Conservation (phyloP, 1,140 invertebrate species). For the Centruroides sculpturatus region DNA sequence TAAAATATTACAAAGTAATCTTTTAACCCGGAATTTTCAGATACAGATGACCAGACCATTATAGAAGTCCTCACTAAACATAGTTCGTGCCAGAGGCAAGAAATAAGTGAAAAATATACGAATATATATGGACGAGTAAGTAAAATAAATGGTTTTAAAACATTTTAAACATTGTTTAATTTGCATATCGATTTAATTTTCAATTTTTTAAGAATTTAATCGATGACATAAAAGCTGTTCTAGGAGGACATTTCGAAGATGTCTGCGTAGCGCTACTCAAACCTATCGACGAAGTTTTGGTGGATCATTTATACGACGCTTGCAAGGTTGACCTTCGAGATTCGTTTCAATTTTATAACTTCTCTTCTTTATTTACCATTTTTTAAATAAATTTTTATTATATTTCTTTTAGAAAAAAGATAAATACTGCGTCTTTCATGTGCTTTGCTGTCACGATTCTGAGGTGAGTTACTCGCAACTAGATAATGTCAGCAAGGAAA, state of each 20-base stretch:
- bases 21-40: no score
- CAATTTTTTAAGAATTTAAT: conserved; percentile 40
- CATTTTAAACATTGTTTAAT: neutral
- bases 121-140: conserved; percentile 32
- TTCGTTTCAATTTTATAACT: neutral
- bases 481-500: no score
- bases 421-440: no score
- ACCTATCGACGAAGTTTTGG: conserved; percentile 26
- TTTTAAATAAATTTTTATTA: no score
- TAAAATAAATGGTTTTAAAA: neutral
- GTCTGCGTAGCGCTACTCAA: conserved; percentile 69
- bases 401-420: no score
- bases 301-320: conserved; percentile 29
- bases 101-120: conserved; percentile 28
- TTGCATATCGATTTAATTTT: neutral
- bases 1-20: no score
- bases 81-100: conserved; percentile 27
- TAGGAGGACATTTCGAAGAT: conserved; percentile 77
- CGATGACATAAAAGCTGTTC: conserved; percentile 70
- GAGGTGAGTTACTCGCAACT: no score
- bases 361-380: neutral
- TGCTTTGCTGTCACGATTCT: no score
- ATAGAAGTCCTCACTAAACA: conserved; percentile 26
- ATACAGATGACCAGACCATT: conserved; percentile 24
- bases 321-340: conserved; percentile 20